Percentiles rank a stretch among this genome's conserved stretches.
Conservation (phyloP, 2,888 invertebrate genomes). For the Bombylius discolor region DNA sequence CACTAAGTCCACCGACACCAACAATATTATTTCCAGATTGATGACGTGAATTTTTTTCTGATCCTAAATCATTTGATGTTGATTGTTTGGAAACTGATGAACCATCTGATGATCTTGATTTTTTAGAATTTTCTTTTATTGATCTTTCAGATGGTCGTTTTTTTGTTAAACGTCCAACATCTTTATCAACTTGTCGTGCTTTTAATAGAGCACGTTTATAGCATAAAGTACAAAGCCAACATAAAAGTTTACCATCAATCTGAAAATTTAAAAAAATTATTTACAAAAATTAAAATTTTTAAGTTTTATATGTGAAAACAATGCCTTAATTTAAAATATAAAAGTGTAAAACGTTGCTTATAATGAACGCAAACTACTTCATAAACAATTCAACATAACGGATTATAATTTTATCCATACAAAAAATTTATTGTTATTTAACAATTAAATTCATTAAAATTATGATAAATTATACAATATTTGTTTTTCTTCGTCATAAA, state of each 20-base stretch:
- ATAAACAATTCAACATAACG: no score
- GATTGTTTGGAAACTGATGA: slow-evolving; percentile 20
- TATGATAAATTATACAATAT: no score
- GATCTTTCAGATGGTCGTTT: slow-evolving; percentile 29
- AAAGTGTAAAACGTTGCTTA: no score
- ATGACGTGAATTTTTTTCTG: slow-evolving; percentile 27
- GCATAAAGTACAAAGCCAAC: slow-evolving; percentile 90
- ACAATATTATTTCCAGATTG: slow-evolving; percentile 12
- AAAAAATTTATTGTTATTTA: no score
- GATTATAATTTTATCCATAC: no score
- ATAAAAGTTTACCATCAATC: slow-evolving; percentile 89
- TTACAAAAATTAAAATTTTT: neutral
- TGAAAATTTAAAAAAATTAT: slow-evolving; percentile 34
- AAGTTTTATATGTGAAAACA: neutral
- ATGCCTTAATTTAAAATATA: no score
- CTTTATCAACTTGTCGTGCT: slow-evolving; percentile 70
- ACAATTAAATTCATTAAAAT: no score
- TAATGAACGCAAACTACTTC: no score
- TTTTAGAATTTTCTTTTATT: slow-evolving; percentile 30
- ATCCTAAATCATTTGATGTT: slow-evolving; percentile 24
- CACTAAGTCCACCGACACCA: neutral
- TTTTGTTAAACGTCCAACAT: slow-evolving; percentile 42
- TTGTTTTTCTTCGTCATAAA: no score
- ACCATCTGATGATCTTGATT: slow-evolving; percentile 38
- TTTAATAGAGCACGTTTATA: slow-evolving; percentile 84